Conservation (phyloP, 2,113 vertebrate genomes). For the Nothoprocta perdicaria region DNA sequence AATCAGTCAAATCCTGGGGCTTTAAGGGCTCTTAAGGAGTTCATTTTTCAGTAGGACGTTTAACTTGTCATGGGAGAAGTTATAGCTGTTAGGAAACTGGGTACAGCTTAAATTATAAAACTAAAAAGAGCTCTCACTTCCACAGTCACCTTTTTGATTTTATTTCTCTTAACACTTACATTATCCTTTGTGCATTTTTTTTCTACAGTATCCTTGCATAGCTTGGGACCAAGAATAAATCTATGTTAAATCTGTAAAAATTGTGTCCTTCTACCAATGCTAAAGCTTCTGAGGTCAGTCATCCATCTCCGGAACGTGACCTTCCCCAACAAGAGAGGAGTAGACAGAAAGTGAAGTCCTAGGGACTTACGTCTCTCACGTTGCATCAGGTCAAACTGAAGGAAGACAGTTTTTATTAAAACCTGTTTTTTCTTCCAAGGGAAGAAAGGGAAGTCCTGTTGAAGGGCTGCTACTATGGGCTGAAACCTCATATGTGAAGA, state of each 20-base stretch:
- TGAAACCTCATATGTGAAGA: neutral
- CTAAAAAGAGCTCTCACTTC: neutral
- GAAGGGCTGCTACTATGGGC: neutral
- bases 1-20: neutral
- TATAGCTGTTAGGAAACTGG: neutral
- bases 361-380: neutral
- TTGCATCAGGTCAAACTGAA: neutral
- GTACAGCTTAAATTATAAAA: neutral
- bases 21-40: neutral
- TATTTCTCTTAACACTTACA: neutral
- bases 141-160: neutral
- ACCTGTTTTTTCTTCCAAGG: neutral
- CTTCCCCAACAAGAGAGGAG: neutral
- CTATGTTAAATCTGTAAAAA: neutral
- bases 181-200: too few species aligned
- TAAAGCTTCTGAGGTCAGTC: neutral
- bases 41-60: neutral
- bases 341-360: neutral
- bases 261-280: neutral
- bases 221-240: neutral
- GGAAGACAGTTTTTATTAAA: neutral
- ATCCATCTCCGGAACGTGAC: neutral
- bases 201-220: neutral
- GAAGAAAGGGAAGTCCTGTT: neutral
- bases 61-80: neutral